Conservation (phyloP, 1,140 invertebrate species). For the Dolichoris vasculosae region DNA sequence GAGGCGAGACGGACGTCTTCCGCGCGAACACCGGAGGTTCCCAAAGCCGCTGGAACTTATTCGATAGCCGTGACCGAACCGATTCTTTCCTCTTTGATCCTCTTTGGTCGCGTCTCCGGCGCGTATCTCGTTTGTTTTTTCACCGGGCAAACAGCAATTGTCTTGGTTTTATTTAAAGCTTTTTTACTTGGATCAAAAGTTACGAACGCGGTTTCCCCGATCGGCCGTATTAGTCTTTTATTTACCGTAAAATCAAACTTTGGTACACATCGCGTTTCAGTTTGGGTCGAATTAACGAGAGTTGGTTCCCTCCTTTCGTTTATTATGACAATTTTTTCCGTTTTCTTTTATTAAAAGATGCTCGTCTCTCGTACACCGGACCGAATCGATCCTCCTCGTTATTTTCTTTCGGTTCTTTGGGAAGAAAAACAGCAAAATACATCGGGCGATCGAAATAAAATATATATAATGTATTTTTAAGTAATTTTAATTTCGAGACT, state of each 20-base stretch:
- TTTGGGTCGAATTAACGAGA: not conserved
- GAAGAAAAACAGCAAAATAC: not conserved
- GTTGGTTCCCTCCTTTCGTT: not conserved
- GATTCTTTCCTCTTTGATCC: not conserved
- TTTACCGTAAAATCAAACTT: not conserved
- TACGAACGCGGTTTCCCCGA: no score
- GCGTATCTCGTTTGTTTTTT: not conserved
- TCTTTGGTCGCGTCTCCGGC: no score
- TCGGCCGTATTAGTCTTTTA: not conserved
- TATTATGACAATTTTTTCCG: not conserved
- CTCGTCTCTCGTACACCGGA: not conserved
- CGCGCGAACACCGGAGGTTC: not conserved
- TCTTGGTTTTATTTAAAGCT: no score
- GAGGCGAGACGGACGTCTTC: not conserved
- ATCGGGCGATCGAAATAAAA: not conserved
- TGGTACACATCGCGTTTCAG: not conserved
- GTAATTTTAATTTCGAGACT: not conserved
- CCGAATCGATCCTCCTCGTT: not conserved
- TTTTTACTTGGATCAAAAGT: no score
- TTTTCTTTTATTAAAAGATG: not conserved
- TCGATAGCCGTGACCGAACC: not conserved
- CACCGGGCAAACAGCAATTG: no score
- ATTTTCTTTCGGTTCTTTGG: not conserved
- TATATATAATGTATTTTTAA: not conserved
- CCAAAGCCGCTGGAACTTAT: not conserved